Evolutionary conservation across 2,888 invertebrate genomes (phyloP).

Genomic region (Sarcophaga subvicina): DNA sequence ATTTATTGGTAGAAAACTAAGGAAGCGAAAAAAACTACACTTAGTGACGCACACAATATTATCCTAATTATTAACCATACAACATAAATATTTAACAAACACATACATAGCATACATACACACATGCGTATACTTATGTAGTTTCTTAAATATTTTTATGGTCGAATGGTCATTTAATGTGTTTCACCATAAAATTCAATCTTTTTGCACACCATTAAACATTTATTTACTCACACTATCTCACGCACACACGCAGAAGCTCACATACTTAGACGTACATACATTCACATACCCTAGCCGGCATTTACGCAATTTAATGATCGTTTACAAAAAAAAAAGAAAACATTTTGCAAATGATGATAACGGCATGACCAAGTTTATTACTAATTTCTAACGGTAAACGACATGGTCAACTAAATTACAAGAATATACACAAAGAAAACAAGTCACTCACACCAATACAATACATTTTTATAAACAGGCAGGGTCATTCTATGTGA

Average conservation of each 20-base stretch:
- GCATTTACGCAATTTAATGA: conserved; percentile 17
- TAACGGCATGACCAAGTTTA: conserved; percentile 12
- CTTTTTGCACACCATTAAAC: conserved; percentile 35
- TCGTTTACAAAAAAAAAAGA: neutral
- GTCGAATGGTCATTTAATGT: conserved; percentile 1
- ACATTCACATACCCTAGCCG: neutral
- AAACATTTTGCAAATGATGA: conserved; percentile 25
- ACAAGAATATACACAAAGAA: neutral
- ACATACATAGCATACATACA: neutral
- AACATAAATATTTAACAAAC: neutral
- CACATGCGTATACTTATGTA: neutral
- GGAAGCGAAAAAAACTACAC: neutral
- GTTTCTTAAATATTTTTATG: neutral
- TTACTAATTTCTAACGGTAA: neutral
- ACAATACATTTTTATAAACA: no score
- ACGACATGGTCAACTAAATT: conserved; percentile 9
- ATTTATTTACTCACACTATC: neutral
- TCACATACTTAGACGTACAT: neutral
- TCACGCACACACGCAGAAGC: neutral
- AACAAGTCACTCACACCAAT: no score
- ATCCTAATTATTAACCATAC: neutral
- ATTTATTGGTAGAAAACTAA: conserved; percentile 2
- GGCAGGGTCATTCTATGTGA: no score
- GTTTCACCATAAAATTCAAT: conserved; percentile 31
- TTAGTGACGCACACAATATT: neutral